Percentiles rank a stretch among this genome's conserved stretches.
Conservation (phyloP, 2,113 vertebrate genomes). For the Perognathus longimembris region DNA sequence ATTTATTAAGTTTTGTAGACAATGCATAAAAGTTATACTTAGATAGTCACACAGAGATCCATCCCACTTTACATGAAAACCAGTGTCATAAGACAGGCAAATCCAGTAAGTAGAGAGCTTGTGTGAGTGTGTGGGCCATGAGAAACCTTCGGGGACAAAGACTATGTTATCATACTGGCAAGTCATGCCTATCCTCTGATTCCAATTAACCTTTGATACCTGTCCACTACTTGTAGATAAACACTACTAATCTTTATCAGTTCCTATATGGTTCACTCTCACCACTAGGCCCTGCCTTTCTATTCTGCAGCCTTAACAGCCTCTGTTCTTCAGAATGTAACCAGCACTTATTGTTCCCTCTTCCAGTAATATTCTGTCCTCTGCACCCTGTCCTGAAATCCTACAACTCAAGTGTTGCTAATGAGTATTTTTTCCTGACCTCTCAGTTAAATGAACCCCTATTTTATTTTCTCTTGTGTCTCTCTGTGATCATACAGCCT, state of each 20-base stretch:
- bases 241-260: neutral
- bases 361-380: neutral
- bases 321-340: neutral
- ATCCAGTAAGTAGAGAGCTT: neutral
- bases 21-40: neutral
- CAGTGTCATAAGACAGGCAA: neutral
- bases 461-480: neutral
- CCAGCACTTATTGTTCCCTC: neutral
- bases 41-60: neutral
- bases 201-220: neutral
- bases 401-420: neutral
- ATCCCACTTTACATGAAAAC: constrained; percentile 16
- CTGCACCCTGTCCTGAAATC: neutral
- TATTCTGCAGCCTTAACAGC: neutral
- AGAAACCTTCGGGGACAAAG: neutral
- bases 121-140: neutral
- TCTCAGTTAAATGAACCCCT: neutral
- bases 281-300: neutral
- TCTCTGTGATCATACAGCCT: neutral
- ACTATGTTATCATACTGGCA: neutral
- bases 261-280: no score
- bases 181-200: neutral
- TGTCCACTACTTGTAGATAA: neutral
- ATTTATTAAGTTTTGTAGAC: neutral
- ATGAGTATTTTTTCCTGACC: neutral